A percentile compares a stretch with the other conserved stretches of the same genome.
phyloP scores from a whole-genome alignment of 2,888 invertebrate genomes.

The Agrotis ipsilon region DNA sequence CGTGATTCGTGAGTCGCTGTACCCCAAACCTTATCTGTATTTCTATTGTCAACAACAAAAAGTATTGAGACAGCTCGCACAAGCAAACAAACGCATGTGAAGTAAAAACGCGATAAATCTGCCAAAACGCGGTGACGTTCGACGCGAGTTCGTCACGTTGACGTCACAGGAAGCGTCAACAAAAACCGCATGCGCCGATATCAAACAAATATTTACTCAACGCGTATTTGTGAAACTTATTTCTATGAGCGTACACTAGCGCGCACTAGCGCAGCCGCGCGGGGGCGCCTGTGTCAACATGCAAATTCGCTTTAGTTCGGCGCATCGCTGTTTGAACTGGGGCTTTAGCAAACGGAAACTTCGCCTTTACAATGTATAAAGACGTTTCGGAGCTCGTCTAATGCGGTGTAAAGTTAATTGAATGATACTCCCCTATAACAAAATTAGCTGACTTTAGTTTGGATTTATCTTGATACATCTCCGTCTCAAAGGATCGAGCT shows the following conservation, averaged over 20 bases:
- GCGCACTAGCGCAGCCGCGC: constrained; percentile 28
- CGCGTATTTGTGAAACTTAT: constrained; percentile 77
- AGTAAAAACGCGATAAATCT: constrained; percentile 58
- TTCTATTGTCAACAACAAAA: constrained; percentile 56
- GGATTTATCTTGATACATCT: constrained; percentile 65
- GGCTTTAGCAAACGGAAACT: constrained; percentile 80
- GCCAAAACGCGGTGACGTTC: constrained; percentile 38
- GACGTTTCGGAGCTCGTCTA: constrained; percentile 74
- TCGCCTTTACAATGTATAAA: constrained; percentile 76
- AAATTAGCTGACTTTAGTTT: constrained; percentile 68
- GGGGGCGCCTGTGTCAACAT: constrained; percentile 76
- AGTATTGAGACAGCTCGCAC: constrained; percentile 41
- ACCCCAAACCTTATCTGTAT: constrained; percentile 46
- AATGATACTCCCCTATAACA: constrained; percentile 71
- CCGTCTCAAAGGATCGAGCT: constrained; percentile 47
- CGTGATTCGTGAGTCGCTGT: constrained; percentile 39
- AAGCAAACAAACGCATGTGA: constrained; percentile 44
- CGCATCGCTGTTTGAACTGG: constrained; percentile 79
- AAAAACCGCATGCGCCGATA: constrained; percentile 66
- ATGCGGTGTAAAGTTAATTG: constrained; percentile 79
- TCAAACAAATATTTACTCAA: constrained; percentile 72
- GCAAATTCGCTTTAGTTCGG: constrained; percentile 82
- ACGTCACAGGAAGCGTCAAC: constrained; percentile 54
- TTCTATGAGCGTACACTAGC: constrained; percentile 68
- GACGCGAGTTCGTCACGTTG: constrained; percentile 40